Base-by-base conservation (phyloP, 1,140 invertebrate genomes). In the Orius insidiosus region DNA sequence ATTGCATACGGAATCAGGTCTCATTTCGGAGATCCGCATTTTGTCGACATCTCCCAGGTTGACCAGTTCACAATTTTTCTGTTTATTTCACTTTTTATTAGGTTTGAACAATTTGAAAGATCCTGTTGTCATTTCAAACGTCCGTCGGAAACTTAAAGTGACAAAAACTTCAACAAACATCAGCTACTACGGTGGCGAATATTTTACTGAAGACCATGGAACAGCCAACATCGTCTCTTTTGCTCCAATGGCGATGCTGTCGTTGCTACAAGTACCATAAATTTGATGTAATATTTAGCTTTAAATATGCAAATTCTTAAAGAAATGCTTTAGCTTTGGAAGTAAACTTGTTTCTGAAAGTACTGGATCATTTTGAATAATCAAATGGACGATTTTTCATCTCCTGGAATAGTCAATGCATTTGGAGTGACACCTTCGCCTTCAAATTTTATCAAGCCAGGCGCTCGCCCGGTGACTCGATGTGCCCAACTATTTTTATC, bases 371-470 rank as follows among this genome's bases (percentile, higher is more conserved):
- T 96, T 51, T 73, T 88, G 38, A 97, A 97, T 60, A 77, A 95
- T 59, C 76, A 92, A 64, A 96, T 97, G 92, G 87, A 95, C 57
- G 92, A 97, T 59, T 97, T 97, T 59, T 85, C 85, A 4, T 72
- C 78, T 0, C 85, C 86, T 0, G 72, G 78, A 45, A 74, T 76
- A 11, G 73, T 71, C 0, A 93, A 87, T 56, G 68, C 66, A 19
- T 92, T 82, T 59, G 75, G 74, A 11, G 58, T 92, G 36, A 78
- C 80, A 1, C 77, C 84, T 2, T 86, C 84, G 0, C 74, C 73
- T 2, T 71, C 72, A 2, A 97, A 98, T 64, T 85, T 73, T 55
- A 80, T 95, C 18, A 53, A 52, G 7, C 74, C 78, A 1, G 75
- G 78, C 2, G 88, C 93, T 61, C 67, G 84, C 15, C 90, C 92